Base-by-base conservation (phyloP, 2,888 invertebrate genomes). In the Pristionchus maxplancki region DNA sequence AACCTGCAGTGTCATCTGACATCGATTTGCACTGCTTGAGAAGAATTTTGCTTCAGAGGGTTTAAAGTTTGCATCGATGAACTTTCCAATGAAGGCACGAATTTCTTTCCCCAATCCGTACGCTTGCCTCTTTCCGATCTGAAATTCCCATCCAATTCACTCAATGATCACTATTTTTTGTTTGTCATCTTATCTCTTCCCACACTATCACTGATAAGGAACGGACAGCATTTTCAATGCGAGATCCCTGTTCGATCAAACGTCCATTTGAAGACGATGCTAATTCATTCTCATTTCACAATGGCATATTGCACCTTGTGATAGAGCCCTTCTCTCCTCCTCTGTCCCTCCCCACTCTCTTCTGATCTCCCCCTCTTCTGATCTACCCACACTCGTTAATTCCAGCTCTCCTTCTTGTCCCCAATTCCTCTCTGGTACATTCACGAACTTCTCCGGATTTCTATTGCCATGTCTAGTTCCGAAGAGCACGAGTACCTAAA, bases 1-100 rank as follows among this genome's bases (percentile, higher is more conserved):
- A 5, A 90, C 92, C 90, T 92, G 93, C 34, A 93, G 89, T 9
- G 93, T 92, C 92, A 91, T 92, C 87, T 93, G 93, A 84, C 92
- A 93, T 58, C 93, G 86, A 53, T 91, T 90, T 9, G 93, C 93
- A 67, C 90, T 91, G 40, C 91, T 91, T 17, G 90, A 90, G 88
- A 89, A 92, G 88, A 91, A 93, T 67, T 91, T 90, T 37, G 91
- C 92, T 88, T 93, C 48, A 0, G 89, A 87, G 20, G 91, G 87
- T 44, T 90, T 84, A 85, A 89, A 93, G 87, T 92, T 91, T 17
- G 85, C 6, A n/a, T 48, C 34, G 50, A 87, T 58, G n/a, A 53
- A 78, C 17, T 40, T 84, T 8, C 91, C 91, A 15, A 91, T 89
- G 86, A 93, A 93, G 64, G 88, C 83, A 24, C 92, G 88, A 28